phyloP scores from a whole-genome alignment of 1,140 invertebrate genomes.

The Probaryconus sp. region DNA sequence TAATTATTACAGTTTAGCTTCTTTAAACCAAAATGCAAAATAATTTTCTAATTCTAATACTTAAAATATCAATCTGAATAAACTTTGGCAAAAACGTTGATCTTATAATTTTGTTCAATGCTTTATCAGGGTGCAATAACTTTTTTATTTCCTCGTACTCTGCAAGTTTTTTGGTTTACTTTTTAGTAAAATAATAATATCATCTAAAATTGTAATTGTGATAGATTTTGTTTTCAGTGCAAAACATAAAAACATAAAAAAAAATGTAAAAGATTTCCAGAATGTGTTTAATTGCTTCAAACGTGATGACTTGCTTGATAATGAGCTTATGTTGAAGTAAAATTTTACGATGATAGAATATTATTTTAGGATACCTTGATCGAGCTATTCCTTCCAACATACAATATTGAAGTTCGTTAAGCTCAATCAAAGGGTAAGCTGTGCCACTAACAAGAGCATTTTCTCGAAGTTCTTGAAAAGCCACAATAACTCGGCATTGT shows the following conservation, averaged over 20 bases:
- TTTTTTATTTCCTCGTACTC: constrained; percentile 79
- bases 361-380: constrained; percentile 82
- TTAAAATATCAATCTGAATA: constrained; percentile 55
- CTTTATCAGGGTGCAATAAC: constrained; percentile 70
- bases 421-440: constrained; percentile 78
- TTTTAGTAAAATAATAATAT: constrained; percentile 80
- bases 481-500: constrained; percentile 85
- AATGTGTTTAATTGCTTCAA: constrained; percentile 69
- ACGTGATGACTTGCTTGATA: constrained; percentile 81
- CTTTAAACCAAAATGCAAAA: constrained; percentile 20
- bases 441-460: constrained; percentile 79
- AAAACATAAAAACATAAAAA: constrained; percentile 82
- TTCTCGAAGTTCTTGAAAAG: constrained; percentile 81
- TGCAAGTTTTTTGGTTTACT: constrained; percentile 78
- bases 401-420: constrained; percentile 83
- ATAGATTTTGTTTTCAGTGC: constrained; percentile 80
- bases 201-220: constrained; percentile 78
- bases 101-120: constrained; percentile 77
- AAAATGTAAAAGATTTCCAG: constrained; percentile 81
- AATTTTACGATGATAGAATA: constrained; percentile 84
- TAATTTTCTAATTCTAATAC: constrained; percentile 13
- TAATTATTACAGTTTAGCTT: no score
- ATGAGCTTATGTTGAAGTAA: constrained; percentile 81
- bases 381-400: constrained; percentile 88
- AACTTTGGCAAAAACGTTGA: constrained; percentile 53